Evolutionary conservation across 2,888 invertebrate species (phyloP), one percentile per base, ranked within the genome.

Genomic region (Acrobasis consociella): DNA sequence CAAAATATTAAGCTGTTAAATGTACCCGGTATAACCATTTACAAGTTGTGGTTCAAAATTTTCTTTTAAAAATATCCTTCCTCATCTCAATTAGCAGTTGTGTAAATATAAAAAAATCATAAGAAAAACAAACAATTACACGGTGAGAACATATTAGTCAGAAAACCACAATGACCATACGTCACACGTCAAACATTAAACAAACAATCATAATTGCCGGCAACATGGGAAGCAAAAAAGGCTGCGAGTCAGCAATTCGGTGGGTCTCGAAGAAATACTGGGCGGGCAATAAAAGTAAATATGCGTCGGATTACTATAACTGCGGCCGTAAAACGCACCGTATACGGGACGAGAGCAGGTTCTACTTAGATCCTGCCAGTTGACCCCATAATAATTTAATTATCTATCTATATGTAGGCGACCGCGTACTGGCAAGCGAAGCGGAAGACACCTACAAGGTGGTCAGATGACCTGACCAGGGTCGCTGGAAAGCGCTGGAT

Each of bases 271-370:
- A 70, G 66, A 77, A 74, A 78, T 76, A 76, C 74, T 72, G 71
- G 70, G 69, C 66, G 68, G 71, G 76, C 77, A 78, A 82, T 84
- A 83, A 84, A 84, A 82, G 80, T 81, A 82, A 82, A 83, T 82
- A 83, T 81, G 75, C 76, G 75, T 49, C 63, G 67, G 69, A 70
- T 71, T 69, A 70, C 69, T 67, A 64, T 65, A 63, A 64, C 67
- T 65, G 51, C 17, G 61, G 31, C 31, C 61, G 53, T 61, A 61
- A 61, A 59, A 61, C 39, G 60, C 60, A 59, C 58, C 58, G 58
- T 59, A 58, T 60, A 60, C 15, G 49, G 49, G 58, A 59, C 58
- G n/a, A 9, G 11, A 11, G 11, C 5, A 3, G 2, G 16, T 56
- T 56, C 56, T 9, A 0, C 42, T 17, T 46, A 8, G 13, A 13